These are phyloP conservation scores for Pangasianodon gigas DNA, from an alignment of 2,113 vertebrate genomes.

Conservation along the genomic window DNA sequence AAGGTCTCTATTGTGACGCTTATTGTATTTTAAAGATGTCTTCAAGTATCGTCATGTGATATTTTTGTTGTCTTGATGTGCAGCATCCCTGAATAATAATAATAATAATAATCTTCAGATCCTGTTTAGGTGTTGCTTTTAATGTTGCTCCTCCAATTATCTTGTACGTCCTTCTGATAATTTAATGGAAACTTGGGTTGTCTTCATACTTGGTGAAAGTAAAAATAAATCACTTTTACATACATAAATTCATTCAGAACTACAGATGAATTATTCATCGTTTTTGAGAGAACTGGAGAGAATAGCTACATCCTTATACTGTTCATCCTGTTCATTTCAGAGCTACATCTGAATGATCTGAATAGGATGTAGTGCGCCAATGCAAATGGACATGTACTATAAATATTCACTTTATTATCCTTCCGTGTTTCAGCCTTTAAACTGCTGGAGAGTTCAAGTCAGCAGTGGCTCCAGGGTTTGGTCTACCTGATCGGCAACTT, in stretches of 20 bases:
- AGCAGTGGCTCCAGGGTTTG: constrained; percentile 92
- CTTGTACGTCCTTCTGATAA: too few species aligned
- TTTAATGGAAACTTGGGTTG: too few species aligned
- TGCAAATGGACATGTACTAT: background rate
- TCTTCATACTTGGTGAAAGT: too few species aligned
- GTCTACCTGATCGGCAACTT: constrained; percentile 95
- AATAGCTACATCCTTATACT: background rate
- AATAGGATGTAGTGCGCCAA: background rate
- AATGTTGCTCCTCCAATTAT: too few species aligned
- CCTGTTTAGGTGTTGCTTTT: too few species aligned
- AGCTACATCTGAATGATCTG: background rate
- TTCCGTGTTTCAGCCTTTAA: constrained; percentile 81
- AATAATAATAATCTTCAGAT: too few species aligned
- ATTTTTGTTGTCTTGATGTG: too few species aligned
- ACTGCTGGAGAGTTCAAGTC: constrained; percentile 92
- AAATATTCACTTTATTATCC: background rate
- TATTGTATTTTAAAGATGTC: too few species aligned
- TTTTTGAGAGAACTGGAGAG: background rate
- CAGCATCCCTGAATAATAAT: too few species aligned
- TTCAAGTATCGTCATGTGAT: too few species aligned
- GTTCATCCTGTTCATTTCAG: background rate
- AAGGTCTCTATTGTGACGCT: too few species aligned
- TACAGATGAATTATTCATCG: background rate
- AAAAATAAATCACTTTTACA: background rate
- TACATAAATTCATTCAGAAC: background rate